phyloP scores from a whole-genome alignment of 2,888 invertebrate species.

The Lycophotia porphyrea region DNA sequence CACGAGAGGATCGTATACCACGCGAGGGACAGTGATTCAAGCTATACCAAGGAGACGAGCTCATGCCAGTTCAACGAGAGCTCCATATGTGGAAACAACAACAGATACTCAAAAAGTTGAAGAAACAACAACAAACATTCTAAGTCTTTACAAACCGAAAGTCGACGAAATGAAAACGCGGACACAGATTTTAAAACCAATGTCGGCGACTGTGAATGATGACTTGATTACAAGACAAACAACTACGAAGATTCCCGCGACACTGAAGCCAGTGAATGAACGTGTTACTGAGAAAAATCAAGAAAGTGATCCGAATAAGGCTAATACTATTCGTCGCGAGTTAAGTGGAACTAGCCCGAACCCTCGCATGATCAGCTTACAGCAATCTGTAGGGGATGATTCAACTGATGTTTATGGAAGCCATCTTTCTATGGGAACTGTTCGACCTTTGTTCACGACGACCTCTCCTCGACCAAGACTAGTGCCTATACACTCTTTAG shows the following conservation, averaged over 20 bases:
- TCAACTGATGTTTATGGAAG: slow-evolving; percentile 93
- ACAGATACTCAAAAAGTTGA: slow-evolving; percentile 65
- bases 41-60: slow-evolving; percentile 91
- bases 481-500: slow-evolving; percentile 87
- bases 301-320: slow-evolving; percentile 81
- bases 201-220: slow-evolving; percentile 77
- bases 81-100: slow-evolving; percentile 80
- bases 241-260: slow-evolving; percentile 81
- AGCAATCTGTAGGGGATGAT: slow-evolving; percentile 92
- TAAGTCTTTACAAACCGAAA: slow-evolving; percentile 81
- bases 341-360: slow-evolving; percentile 90
- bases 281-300: slow-evolving; percentile 85
- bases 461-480: slow-evolving; percentile 90
- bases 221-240: slow-evolving; percentile 85
- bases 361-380: slow-evolving; percentile 90
- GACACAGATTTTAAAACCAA: slow-evolving; percentile 83
- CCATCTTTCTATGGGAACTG: slow-evolving; percentile 91
- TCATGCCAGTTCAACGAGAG: slow-evolving; percentile 77
- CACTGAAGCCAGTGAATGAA: slow-evolving; percentile 90
- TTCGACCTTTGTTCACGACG: slow-evolving; percentile 92
- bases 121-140: slow-evolving; percentile 81
- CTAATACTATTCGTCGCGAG: slow-evolving; percentile 92
- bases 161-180: slow-evolving; percentile 79
- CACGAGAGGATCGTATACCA: slow-evolving; percentile 88
- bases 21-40: slow-evolving; percentile 92